Conservation (phyloP, 2,888 invertebrate genomes). For the Baccha elongata region DNA sequence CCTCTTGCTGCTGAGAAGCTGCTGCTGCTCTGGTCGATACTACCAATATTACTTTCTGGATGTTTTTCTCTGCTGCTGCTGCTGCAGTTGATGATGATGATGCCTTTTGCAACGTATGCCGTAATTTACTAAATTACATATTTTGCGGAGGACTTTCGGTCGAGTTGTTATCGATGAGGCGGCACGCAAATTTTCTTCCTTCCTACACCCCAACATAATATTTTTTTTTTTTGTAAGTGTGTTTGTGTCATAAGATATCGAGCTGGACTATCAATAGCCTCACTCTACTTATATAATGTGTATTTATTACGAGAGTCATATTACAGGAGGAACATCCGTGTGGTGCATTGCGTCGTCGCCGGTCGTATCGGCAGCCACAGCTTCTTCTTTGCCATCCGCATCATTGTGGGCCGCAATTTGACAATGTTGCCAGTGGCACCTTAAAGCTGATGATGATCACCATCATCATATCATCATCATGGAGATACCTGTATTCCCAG, state of each 20-base stretch:
- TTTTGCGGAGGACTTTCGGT: slow-evolving; percentile 74
- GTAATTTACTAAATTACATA: slow-evolving; percentile 76
- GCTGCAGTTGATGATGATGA: slow-evolving; percentile 46
- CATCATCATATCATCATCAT: slow-evolving; percentile 30
- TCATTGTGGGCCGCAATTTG: slow-evolving; percentile 69
- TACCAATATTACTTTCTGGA: slow-evolving; percentile 41
- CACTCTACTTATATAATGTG: slow-evolving; percentile 35
- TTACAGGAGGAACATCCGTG: slow-evolving; percentile 61
- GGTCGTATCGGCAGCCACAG: background rate
- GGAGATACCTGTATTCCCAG: slow-evolving; percentile 50
- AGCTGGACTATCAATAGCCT: slow-evolving; percentile 70
- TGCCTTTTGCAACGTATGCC: slow-evolving; percentile 73
- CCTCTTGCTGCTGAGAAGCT: slow-evolving; percentile 55
- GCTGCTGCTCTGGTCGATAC: slow-evolving; percentile 26
- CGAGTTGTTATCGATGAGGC: slow-evolving; percentile 74
- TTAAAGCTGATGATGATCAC: slow-evolving; percentile 28
- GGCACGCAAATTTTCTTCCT: slow-evolving; percentile 72
- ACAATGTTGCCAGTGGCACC: slow-evolving; percentile 65
- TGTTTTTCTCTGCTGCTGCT: slow-evolving; percentile 32
- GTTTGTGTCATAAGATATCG: slow-evolving; percentile 40
- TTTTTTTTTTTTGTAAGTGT: background rate
- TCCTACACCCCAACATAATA: slow-evolving; percentile 59
- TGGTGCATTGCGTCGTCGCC: background rate
- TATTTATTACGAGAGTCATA: slow-evolving; percentile 69
- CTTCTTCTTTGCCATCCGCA: background rate